phyloP scores from a whole-genome alignment of 2,888 invertebrate species.

The Oscheius sp. region DNA sequence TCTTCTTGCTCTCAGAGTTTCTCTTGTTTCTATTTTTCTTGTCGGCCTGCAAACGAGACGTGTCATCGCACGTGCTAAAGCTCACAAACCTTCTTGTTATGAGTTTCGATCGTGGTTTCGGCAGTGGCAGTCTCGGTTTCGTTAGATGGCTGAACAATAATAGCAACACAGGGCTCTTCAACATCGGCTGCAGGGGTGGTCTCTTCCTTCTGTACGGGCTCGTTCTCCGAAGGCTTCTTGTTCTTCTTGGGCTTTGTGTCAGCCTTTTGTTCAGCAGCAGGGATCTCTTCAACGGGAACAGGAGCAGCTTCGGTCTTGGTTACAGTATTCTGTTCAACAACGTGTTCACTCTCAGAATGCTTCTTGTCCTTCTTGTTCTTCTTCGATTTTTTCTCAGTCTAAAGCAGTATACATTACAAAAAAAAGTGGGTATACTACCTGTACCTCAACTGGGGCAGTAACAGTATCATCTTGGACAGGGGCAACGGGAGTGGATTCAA shows the following conservation, averaged over 20 bases:
- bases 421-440: not conserved
- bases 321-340: not conserved
- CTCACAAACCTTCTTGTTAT: not conserved
- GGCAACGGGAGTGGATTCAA: constrained; percentile 18
- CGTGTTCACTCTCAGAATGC: constrained; percentile 40
- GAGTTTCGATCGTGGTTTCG: not conserved
- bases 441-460: constrained; percentile 2
- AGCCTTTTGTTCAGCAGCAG: constrained; percentile 19
- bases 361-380: constrained; percentile 42
- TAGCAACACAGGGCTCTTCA: constrained; percentile 22
- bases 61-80: not conserved
- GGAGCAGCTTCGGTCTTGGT: not conserved
- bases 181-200: not conserved
- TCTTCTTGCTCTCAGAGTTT: constrained; percentile 42
- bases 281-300: constrained; percentile 1
- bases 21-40: constrained; percentile 56
- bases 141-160: constrained; percentile 16
- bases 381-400: constrained; percentile 23
- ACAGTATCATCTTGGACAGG: not conserved
- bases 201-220: constrained; percentile 32
- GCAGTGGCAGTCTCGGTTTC: constrained; percentile 1
- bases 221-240: constrained; percentile 53
- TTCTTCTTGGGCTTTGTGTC: constrained; percentile 37
- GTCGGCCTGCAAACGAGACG: constrained; percentile 18
- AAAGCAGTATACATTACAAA: not conserved